Evolutionary conservation across 1,140 invertebrate species (phyloP).

Genomic region (Drosophila miranda): DNA sequence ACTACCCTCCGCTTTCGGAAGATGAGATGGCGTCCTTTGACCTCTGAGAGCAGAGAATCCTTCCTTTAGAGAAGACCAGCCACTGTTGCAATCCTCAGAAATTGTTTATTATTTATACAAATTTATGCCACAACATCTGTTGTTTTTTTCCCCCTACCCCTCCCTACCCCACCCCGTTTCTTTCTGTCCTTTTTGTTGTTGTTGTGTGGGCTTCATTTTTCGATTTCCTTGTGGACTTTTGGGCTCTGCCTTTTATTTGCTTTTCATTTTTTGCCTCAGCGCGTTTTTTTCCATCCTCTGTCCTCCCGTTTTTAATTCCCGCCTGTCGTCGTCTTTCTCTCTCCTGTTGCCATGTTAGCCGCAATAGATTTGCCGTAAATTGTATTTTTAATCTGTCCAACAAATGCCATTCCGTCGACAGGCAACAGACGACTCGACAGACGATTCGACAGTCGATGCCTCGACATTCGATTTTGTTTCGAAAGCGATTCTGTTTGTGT

Average conservation of each 20-base stretch:
- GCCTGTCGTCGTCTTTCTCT: conserved; percentile 36
- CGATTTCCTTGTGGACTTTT: conserved; percentile 21
- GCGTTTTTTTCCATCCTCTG: conserved; percentile 42
- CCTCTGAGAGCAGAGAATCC: background rate
- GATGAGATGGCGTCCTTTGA: too few relatives aligned
- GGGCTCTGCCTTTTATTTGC: conserved; percentile 48
- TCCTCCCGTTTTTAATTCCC: conserved; percentile 65
- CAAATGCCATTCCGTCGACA: conserved; percentile 34
- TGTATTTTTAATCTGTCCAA: conserved; percentile 77
- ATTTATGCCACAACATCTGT: conserved; percentile 72
- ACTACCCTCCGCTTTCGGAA: too few relatives aligned
- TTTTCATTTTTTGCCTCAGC: conserved; percentile 73
- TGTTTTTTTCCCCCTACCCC: conserved; percentile 38
- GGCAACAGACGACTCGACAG: background rate
- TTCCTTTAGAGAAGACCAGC: too few relatives aligned
- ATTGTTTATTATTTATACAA: conserved; percentile 75
- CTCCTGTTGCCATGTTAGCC: conserved; percentile 62
- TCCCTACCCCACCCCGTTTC: conserved; percentile 27
- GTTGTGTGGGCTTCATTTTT: conserved; percentile 13
- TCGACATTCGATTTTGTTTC: conserved; percentile 33
- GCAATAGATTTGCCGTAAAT: conserved; percentile 76
- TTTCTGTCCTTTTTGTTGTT: conserved; percentile 19
- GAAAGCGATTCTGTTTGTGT: conserved; percentile 42
- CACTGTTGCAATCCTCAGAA: conserved; percentile 8
- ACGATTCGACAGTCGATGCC: too few relatives aligned